Conservation (phyloP, 2,113 vertebrate species). For the Parus major region DNA sequence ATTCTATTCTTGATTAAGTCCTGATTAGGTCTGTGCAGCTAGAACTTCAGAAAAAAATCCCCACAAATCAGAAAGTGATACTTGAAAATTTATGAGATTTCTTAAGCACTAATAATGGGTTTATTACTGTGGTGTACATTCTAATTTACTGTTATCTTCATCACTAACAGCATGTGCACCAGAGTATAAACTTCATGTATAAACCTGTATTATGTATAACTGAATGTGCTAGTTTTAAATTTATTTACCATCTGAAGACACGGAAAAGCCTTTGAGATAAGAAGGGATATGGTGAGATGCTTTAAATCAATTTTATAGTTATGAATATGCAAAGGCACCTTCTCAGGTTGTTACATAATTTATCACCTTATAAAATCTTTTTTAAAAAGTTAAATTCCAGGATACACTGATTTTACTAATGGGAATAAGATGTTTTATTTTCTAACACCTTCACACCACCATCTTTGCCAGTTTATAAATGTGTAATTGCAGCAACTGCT, state of each 20-base stretch:
- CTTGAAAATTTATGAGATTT: background rate
- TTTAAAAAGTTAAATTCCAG: background rate
- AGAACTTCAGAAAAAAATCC: background rate
- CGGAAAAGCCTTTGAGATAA: background rate
- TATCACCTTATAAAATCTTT: background rate
- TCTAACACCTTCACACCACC: background rate
- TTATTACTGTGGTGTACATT: background rate
- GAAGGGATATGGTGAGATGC: background rate
- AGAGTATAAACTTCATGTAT: background rate
- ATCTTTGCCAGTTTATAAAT: background rate
- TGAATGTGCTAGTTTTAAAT: background rate
- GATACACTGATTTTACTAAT: background rate
- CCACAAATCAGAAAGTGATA: background rate
- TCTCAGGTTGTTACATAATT: background rate
- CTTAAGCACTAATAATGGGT: background rate
- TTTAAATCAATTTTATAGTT: background rate
- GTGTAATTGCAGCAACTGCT: background rate
- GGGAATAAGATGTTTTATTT: background rate
- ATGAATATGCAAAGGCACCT: slow-evolving; percentile 4
- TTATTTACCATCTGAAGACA: background rate
- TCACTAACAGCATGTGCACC: background rate
- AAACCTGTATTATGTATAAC: background rate
- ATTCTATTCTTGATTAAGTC: background rate
- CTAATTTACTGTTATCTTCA: background rate
- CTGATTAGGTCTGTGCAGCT: background rate